Percentiles rank a stretch among this genome's conserved stretches.
Conservation (phyloP, 2,797 vertebrate genomes). For the Loris lydekkerianus region DNA sequence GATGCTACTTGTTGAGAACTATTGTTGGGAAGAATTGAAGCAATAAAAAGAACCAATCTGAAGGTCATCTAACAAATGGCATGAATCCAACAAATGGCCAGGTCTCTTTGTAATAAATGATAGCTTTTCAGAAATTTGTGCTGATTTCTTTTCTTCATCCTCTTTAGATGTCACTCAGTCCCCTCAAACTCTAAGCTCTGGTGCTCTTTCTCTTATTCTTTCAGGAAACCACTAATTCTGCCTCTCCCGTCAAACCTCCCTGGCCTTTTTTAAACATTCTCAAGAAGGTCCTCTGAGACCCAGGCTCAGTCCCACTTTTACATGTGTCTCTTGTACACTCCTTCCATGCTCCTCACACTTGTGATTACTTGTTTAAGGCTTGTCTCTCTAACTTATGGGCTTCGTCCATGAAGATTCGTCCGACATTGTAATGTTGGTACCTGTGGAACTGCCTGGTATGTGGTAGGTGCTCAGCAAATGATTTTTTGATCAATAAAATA, state of each 20-base stretch:
- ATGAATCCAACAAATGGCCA: not conserved
- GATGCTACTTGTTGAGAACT: not conserved
- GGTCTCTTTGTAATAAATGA: not conserved
- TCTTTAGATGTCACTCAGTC: not conserved
- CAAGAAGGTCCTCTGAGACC: not conserved
- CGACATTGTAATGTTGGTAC: too few species aligned
- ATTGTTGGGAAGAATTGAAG: not conserved
- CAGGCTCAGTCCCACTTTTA: not conserved
- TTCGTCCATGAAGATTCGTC: not conserved
- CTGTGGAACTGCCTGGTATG: not conserved
- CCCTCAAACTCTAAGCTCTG: not conserved
- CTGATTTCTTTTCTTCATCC: not conserved
- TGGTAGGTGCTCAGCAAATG: not conserved
- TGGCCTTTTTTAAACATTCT: not conserved
- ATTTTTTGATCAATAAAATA: not conserved
- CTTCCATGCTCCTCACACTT: not conserved
- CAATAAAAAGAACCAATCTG: not conserved
- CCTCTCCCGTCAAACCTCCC: fast-evolving
- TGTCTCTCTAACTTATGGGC: not conserved
- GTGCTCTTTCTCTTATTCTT: not conserved
- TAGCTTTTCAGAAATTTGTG: not conserved
- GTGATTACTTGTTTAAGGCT: not conserved
- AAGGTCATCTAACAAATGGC: not conserved
- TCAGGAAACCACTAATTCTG: not conserved
- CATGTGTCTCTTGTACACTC: not conserved